Conservation (phyloP, 2,797 vertebrate species). For the Sciurus carolinensis region DNA sequence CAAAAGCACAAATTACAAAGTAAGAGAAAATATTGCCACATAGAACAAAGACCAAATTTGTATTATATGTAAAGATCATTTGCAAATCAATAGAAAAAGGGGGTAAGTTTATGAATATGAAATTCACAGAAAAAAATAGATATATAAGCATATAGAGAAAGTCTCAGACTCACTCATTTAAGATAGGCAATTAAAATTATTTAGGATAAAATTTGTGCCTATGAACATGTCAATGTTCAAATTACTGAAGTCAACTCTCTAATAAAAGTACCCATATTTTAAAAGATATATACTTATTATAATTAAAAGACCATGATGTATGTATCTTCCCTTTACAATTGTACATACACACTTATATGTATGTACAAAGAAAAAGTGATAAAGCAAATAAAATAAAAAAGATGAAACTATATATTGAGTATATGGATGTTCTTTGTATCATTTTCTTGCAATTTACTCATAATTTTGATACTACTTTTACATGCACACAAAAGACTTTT, state of each 20-base stretch:
- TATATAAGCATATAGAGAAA: neutral
- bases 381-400: neutral
- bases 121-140: neutral
- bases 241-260: neutral
- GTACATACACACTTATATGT: neutral
- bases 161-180: neutral
- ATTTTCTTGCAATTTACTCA: neutral
- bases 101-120: neutral
- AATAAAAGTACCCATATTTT: neutral
- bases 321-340: neutral
- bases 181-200: neutral
- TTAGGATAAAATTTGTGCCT: neutral
- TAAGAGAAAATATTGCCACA: neutral
- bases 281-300: neutral
- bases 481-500: neutral
- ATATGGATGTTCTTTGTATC: neutral
- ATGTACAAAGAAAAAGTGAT: neutral
- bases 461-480: constrained; percentile 2
- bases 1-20: neutral
- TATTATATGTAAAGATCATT: neutral
- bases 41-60: neutral
- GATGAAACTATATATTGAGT: neutral
- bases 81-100: neutral
- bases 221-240: neutral
- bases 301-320: neutral